These are phyloP conservation scores for Rotaria sp. DNA, from an alignment of 2,888 invertebrate genomes.

Conservation along the genomic window DNA sequence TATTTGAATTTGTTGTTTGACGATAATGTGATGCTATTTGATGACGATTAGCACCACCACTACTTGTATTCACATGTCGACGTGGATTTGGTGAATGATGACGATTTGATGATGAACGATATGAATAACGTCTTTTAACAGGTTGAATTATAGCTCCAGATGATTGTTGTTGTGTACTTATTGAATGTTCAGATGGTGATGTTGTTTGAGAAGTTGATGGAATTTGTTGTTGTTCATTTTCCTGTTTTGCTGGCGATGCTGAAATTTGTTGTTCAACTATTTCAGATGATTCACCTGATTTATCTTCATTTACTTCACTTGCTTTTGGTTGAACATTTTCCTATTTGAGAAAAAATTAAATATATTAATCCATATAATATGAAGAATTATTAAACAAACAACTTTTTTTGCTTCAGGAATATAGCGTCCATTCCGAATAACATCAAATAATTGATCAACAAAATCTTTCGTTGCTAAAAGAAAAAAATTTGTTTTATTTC, in stretches of 20 bases:
- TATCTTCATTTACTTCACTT: not conserved
- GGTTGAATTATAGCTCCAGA: not conserved
- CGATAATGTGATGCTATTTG: not conserved
- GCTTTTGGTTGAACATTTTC: not conserved
- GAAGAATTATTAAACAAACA: not conserved
- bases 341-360: not conserved
- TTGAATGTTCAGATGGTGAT: not conserved
- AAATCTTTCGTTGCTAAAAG: slow-evolving; percentile 16
- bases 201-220: not conserved
- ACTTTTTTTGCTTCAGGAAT: slow-evolving; percentile 26
- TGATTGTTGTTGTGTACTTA: not conserved
- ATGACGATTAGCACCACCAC: slow-evolving; percentile 17
- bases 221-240: not conserved
- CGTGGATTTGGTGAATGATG: slow-evolving; percentile 7
- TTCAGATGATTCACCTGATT: not conserved
- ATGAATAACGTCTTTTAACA: not conserved
- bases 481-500: not conserved
- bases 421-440: not conserved
- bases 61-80: not conserved
- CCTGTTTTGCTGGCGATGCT: not conserved
- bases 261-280: not conserved
- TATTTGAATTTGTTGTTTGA: not conserved
- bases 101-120: not conserved
- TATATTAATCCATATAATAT: not conserved
- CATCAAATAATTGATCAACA: slow-evolving; percentile 25